These are phyloP conservation scores for Typhlichthys eigenmanni DNA, from an alignment of 2,797 vertebrate genomes.

Conservation along the genomic window DNA sequence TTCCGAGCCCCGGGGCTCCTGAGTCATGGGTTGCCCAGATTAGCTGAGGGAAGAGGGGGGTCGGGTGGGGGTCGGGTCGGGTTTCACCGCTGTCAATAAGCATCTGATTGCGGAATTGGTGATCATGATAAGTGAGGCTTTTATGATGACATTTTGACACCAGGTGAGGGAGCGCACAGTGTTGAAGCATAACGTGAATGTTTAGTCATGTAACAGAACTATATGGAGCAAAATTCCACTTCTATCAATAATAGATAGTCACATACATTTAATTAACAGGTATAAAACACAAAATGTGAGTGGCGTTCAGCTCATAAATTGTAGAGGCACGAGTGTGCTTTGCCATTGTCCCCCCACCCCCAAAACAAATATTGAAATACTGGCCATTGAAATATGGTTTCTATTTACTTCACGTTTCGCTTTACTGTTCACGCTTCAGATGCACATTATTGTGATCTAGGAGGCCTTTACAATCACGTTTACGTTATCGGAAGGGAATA, in stretches of 20 bases:
- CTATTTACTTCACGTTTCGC: neutral
- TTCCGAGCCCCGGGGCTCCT: slow-evolving; percentile 33
- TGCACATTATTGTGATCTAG: slow-evolving; percentile 2
- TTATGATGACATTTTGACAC: slow-evolving; percentile 52
- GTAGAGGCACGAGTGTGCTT: neutral
- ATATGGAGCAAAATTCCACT: slow-evolving; percentile 24
- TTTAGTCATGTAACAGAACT: neutral
- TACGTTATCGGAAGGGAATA: slow-evolving; percentile 45
- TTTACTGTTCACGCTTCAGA: neutral
- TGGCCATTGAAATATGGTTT: neutral
- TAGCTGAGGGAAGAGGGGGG: slow-evolving; percentile 31
- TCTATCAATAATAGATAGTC: slow-evolving; percentile 40
- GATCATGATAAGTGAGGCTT: slow-evolving; percentile 55
- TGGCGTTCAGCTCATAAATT: neutral
- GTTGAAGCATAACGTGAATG: slow-evolving; percentile 34
- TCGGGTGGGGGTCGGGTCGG: neutral
- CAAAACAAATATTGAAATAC: neutral
- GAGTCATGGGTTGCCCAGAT: slow-evolving; percentile 47
- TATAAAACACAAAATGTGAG: neutral
- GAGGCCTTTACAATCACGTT: slow-evolving; percentile 35
- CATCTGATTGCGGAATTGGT: slow-evolving; percentile 55
- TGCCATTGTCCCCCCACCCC: neutral
- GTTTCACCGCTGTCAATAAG: slow-evolving; percentile 65
- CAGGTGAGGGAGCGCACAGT: slow-evolving; percentile 53
- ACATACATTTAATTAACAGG: neutral